Evolutionary conservation across 1,140 invertebrate species (phyloP).

Genomic region (Pogonus chalceus): DNA sequence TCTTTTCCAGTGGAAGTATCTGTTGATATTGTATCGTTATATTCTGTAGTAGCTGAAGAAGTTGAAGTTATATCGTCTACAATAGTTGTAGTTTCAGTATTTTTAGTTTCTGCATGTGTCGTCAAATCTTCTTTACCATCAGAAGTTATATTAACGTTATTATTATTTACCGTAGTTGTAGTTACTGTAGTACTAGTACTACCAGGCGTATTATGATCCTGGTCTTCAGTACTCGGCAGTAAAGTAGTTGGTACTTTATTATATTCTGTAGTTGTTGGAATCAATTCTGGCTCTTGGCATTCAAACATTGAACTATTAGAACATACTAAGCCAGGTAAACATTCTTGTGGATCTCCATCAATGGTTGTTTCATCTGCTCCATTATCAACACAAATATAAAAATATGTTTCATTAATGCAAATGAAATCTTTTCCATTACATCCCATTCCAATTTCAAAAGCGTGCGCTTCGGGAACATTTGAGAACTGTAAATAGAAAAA

Average conservation of each 20-base stretch:
- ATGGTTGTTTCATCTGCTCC: conserved; percentile 33
- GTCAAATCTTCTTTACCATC: too few relatives aligned
- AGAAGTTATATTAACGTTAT: too few relatives aligned
- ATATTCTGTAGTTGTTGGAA: neutral
- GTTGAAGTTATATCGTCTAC: neutral
- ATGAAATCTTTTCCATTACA: conserved; percentile 37
- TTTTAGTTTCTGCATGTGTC: too few relatives aligned
- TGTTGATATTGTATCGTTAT: neutral
- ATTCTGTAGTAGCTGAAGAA: neutral
- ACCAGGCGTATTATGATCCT: too few relatives aligned
- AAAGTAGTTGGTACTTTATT: too few relatives aligned
- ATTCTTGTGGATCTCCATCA: conserved; percentile 29
- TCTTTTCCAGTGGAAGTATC: neutral
- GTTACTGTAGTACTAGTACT: too few relatives aligned
- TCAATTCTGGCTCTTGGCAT: conserved; percentile 26
- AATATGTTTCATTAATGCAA: conserved; percentile 37
- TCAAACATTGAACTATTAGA: conserved; percentile 30
- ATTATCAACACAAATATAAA: conserved; percentile 39
- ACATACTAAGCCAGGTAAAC: conserved; percentile 20
- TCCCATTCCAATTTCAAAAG: conserved; percentile 27
- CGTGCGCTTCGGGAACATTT: too few relatives aligned
- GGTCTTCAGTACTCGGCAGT: too few relatives aligned
- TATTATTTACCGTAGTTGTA: too few relatives aligned
- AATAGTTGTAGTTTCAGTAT: too few relatives aligned
- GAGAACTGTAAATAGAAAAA: neutral